These are phyloP conservation scores for Nematostella vectensis DNA, from an alignment of 92 coral and sea anemone genomes.

Conservation along the genomic window DNA sequence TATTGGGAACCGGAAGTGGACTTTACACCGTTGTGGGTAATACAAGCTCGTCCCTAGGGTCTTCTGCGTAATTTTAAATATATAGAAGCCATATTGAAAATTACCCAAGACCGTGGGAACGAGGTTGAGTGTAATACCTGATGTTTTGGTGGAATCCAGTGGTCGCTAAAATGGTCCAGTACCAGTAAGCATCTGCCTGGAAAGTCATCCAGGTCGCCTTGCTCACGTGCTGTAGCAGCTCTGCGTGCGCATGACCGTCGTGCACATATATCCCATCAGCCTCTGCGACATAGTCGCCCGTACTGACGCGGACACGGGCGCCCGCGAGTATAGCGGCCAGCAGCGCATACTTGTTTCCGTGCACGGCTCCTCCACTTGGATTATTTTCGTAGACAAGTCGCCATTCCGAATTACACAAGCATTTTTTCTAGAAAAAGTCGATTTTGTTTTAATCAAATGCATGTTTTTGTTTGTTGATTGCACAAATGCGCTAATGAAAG, in stretches of 20 bases:
- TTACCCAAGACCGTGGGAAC: no score
- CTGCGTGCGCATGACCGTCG: slow-evolving; percentile 57
- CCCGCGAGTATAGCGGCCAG: slow-evolving; percentile 76
- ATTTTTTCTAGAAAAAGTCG: no score
- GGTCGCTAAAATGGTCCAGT: slow-evolving; percentile 14
- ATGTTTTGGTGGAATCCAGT: slow-evolving; percentile 12
- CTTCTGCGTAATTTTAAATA: no score
- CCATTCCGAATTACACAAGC: no score
- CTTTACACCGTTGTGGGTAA: no score
- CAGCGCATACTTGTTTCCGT: slow-evolving; percentile 56
- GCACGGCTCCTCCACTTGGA: slow-evolving; percentile 29
- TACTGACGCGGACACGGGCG: slow-evolving; percentile 54
- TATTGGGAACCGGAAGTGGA: no score
- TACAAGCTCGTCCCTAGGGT: no score
- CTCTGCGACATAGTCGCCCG: slow-evolving; percentile 30
- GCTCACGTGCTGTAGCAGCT: slow-evolving; percentile 64
- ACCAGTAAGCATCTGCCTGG: slow-evolving; percentile 56
- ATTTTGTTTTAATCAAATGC: no score
- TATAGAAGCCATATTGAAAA: no score
- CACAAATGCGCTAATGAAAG: no score
- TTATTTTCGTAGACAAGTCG: slow-evolving; percentile 44
- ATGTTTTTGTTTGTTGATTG: no score
- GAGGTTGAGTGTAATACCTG: slow-evolving; percentile 16
- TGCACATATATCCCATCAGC: slow-evolving; percentile 47
- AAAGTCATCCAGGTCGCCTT: slow-evolving; percentile 54